A percentile compares a stretch with the other conserved stretches of the same genome.
phyloP scores from a whole-genome alignment of 2,797 vertebrate genomes.

The Meriones psammophilus region DNA sequence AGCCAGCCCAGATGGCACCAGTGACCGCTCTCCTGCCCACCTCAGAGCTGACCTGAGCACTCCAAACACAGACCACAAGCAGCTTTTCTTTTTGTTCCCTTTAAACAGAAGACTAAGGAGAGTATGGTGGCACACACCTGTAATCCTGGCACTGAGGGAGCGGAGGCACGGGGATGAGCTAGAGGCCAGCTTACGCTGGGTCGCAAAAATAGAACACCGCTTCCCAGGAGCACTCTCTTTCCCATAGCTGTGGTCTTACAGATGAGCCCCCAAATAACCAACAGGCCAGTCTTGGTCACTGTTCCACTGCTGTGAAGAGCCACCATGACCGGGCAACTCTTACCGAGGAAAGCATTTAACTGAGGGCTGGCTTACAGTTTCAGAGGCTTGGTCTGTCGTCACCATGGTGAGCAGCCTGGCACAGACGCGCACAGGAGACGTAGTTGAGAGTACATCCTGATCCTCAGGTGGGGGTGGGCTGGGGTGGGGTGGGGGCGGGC shows the following conservation, averaged over 20 bases:
- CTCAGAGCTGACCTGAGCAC: not conserved
- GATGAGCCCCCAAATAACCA: not conserved
- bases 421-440: not conserved
- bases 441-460: not conserved
- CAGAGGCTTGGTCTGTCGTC: not conserved
- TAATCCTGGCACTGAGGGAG: not conserved
- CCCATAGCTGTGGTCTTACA: not conserved
- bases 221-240: not conserved
- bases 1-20: rapidly evolving
- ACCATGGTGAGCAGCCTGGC: not conserved
- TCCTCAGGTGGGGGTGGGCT: not conserved
- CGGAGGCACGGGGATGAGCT: not conserved
- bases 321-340: not conserved
- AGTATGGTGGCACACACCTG: too few species aligned
- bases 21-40: not conserved
- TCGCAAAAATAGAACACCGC: not conserved
- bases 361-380: not conserved
- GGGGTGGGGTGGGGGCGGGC: too few species aligned
- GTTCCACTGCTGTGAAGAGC: not conserved
- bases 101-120: not conserved
- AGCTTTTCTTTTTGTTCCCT: constrained; percentile 48
- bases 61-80: not conserved
- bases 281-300: not conserved
- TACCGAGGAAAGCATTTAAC: not conserved
- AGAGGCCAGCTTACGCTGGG: not conserved